Evolutionary conservation across 2,113 vertebrate species (phyloP), one percentile per base, ranked within the genome.

Genomic region (Leptobrachium leishanense): DNA sequence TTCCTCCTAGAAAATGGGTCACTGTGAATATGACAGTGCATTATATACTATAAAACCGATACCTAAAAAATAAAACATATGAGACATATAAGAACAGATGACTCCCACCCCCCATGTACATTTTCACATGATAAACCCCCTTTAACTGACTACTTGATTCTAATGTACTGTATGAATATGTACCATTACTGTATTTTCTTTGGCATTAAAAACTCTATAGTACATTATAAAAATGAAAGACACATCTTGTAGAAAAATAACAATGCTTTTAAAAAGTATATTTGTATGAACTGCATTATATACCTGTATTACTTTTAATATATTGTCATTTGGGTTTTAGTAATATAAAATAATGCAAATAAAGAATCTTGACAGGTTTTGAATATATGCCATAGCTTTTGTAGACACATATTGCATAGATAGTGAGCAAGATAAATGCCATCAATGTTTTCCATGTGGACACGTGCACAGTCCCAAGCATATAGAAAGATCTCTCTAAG

Each of bases 231-330:
- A 10, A 87, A 88, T 85, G 87, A 78, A 90, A 90, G 85, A 93
- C 84, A 88, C 86, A 92, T 92, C 92, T 93, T 94, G 88, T 94
- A 94, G 88, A 94, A 94, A 94, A 94, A 93, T 94, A 94, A 88
- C 91, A 80, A 93, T 91, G 91, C 89, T 93, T 90, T 93, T 90
- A 90, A 89, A 79, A 92, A 92, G 90, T 93, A 92, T 90, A 92
- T 92, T 91, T 91, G 87, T 92, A 90, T 85, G 83, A 91, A 84
- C 82, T 90, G 88, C 85, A 85, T 87, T 94, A 91, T 93, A 91
- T 88, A 89, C 85, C 92, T 92, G 91, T 85, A 85, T 74, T 79
- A 77, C 70, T 79, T 74, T 82, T 43, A 40, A 87, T 92, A 90
- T 85, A 81, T 7, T 12, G 50, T 44, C 86, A 82, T 89, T 88